phyloP scores from a whole-genome alignment of 2,797 vertebrate species.

The Picus viridis region DNA sequence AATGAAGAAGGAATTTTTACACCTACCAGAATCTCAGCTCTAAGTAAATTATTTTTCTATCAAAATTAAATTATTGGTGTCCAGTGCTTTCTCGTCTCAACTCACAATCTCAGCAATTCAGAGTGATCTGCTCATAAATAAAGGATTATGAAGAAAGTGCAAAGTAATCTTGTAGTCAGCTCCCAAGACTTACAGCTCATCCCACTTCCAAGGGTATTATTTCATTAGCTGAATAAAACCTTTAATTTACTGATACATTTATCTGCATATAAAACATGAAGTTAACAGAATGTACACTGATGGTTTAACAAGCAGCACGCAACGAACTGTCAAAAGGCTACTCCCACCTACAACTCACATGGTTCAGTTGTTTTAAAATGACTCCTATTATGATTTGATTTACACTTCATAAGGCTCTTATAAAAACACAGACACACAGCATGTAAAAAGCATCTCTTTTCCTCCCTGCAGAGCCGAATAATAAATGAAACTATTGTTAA shows the following conservation, averaged over 20 bases:
- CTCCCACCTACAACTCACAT: not conserved
- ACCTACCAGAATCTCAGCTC: not conserved
- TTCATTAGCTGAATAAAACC: not conserved
- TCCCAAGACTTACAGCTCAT: not conserved
- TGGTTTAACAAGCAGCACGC: not conserved
- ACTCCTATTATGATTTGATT: not conserved
- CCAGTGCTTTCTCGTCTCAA: not conserved
- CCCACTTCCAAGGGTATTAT: not conserved
- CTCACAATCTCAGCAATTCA: not conserved
- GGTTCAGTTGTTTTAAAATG: not conserved
- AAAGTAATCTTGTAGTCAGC: not conserved
- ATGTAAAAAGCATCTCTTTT: not conserved
- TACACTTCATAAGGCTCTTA: not conserved
- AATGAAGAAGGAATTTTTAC: not conserved
- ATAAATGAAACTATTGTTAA: not conserved
- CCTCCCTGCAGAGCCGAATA: not conserved
- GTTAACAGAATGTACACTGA: not conserved
- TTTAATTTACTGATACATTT: not conserved
- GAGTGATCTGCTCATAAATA: not conserved
- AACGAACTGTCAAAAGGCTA: constrained; percentile 10
- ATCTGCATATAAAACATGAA: not conserved
- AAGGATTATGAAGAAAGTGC: not conserved
- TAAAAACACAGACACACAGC: not conserved
- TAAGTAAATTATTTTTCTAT: not conserved
- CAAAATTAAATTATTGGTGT: not conserved